Percentiles rank a stretch among this genome's conserved stretches.
phyloP scores from a whole-genome alignment of 2,797 vertebrate species.

The Phalloptychus januarius region DNA sequence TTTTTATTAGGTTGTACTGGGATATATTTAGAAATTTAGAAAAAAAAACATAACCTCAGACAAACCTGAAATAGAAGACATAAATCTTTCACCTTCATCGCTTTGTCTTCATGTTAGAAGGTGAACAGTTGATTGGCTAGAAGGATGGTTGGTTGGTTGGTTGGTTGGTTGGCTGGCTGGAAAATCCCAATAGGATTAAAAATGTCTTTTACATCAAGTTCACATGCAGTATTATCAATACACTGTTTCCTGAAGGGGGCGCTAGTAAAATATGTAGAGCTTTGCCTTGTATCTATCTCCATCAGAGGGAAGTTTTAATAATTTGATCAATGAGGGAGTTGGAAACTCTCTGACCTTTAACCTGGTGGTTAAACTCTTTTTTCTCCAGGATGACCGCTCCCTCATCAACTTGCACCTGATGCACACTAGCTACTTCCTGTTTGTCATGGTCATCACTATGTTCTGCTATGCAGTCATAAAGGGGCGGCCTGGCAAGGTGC shows the following conservation, averaged over 20 bases:
- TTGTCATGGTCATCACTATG: slow-evolving; percentile 99
- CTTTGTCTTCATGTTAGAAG: neutral
- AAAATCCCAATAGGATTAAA: too few species aligned
- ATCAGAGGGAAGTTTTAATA: neutral
- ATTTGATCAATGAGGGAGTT: neutral
- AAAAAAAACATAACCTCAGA: neutral
- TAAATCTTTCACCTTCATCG: neutral
- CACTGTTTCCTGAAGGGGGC: neutral
- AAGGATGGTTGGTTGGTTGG: neutral
- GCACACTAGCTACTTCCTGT: slow-evolving; percentile 99
- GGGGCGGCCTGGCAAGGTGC: slow-evolving; percentile 94
- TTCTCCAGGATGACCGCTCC: slow-evolving; percentile 92
- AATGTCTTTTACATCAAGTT: too few species aligned
- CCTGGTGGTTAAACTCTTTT: slow-evolving; percentile 5
- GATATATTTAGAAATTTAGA: neutral
- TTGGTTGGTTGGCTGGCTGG: too few species aligned
- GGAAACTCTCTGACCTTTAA: neutral
- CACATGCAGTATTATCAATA: neutral
- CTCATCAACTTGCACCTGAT: slow-evolving; percentile 99
- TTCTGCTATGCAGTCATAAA: slow-evolving; percentile 99
- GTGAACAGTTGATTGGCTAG: neutral
- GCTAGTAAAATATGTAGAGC: neutral
- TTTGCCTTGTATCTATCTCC: neutral
- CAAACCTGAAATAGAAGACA: neutral
- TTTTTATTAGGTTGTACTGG: neutral